phyloP scores from a whole-genome alignment of 2,113 vertebrate genomes.

The Marmota monax region DNA sequence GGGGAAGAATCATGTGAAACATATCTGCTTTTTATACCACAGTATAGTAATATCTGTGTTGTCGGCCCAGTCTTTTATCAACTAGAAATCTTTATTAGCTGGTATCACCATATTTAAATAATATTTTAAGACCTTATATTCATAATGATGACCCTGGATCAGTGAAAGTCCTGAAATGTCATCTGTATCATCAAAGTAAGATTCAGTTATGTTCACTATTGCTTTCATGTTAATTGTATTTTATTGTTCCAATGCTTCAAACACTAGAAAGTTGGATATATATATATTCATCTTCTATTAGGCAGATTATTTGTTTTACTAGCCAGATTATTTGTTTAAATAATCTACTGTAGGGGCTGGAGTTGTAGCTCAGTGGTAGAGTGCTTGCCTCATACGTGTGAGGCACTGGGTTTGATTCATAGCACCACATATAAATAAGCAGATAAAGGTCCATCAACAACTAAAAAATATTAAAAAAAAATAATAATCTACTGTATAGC shows the following conservation, averaged over 20 bases:
- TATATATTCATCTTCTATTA: not conserved
- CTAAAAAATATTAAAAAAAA: no score
- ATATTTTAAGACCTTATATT: not conserved
- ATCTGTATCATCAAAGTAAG: conserved; percentile 13
- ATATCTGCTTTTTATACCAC: not conserved
- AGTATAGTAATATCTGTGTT: not conserved
- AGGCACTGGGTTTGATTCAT: no score
- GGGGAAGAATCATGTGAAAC: not conserved
- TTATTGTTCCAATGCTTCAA: not conserved
- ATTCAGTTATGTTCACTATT: not conserved
- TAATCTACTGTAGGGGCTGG: not conserved
- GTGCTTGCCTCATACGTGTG: no score
- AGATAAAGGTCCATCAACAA: no score
- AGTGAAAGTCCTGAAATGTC: not conserved
- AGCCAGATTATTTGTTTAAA: not conserved
- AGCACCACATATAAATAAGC: no score
- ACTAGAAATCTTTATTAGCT: not conserved
- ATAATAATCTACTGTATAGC: not conserved
- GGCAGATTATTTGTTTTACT: not conserved
- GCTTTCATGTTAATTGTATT: not conserved
- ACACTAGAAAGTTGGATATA: not conserved
- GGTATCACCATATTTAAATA: not conserved
- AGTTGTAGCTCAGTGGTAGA: no score
- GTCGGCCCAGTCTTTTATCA: not conserved
- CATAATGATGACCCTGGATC: not conserved